phyloP scores from a whole-genome alignment of 2,113 vertebrate species.

The Symphodus melops region DNA sequence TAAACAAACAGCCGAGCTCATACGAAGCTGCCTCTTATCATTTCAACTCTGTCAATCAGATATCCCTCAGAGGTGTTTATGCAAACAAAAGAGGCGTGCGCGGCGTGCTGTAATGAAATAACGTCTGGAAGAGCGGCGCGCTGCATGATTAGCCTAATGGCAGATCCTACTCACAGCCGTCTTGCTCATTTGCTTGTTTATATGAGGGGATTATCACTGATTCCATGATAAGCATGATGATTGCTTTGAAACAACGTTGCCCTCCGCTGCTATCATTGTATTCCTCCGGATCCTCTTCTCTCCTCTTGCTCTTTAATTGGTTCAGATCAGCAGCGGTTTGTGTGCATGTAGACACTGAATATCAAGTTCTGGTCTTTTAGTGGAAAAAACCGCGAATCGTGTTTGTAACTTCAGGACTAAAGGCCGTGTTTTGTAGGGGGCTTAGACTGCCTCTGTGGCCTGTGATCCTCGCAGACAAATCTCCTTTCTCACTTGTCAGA shows the following conservation, averaged over 20 bases:
- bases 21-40: conserved; percentile 53
- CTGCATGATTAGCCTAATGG: conserved; percentile 62
- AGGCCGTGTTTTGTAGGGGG: too few species aligned
- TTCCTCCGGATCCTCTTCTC: conserved; percentile 5
- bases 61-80: conserved; percentile 55
- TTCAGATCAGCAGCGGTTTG: neutral
- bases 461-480: too few species aligned
- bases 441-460: too few species aligned
- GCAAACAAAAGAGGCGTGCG: conserved; percentile 43
- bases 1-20: conserved; percentile 46
- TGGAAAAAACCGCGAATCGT: neutral
- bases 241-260: conserved; percentile 28
- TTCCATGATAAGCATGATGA: conserved; percentile 60
- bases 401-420: neutral
- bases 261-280: conserved; percentile 24
- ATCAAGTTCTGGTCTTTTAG: neutral
- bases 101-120: conserved; percentile 49
- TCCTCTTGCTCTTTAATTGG: neutral
- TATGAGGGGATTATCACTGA: conserved; percentile 61
- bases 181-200: conserved; percentile 65
- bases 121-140: conserved; percentile 46
- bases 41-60: conserved; percentile 55
- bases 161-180: conserved; percentile 41
- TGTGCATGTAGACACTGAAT: neutral
- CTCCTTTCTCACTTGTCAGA: too few species aligned